Percentiles rank a stretch among this genome's conserved stretches.
phyloP scores from a whole-genome alignment of 2,113 vertebrate genomes.

The Seriola rivoliana region DNA sequence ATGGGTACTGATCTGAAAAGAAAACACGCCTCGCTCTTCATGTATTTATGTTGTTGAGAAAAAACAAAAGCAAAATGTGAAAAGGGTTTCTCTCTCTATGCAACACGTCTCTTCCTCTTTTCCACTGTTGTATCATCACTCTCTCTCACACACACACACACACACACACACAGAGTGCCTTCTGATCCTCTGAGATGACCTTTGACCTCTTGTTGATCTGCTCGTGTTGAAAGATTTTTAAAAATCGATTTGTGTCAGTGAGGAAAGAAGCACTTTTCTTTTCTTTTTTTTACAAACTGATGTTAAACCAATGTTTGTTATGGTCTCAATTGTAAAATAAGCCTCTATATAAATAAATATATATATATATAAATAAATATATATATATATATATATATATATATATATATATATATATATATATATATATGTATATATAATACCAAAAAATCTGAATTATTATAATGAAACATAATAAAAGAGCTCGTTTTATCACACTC shows the following conservation, averaged over 20 bases:
- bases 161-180: conserved; percentile 58
- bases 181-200: conserved; percentile 67
- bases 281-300: conserved; percentile 65
- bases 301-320: conserved; percentile 68
- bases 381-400: conserved; percentile 68
- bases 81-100: conserved; percentile 76
- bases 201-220: conserved; percentile 62
- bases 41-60: conserved; percentile 67
- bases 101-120: conserved; percentile 69
- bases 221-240: conserved; percentile 25
- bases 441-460: conserved; percentile 72
- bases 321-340: conserved; percentile 80
- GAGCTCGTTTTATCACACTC: conserved; percentile 71
- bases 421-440: conserved; percentile 67
- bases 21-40: conserved; percentile 41
- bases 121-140: conserved; percentile 42
- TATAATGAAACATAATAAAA: conserved; percentile 86
- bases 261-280: conserved; percentile 77
- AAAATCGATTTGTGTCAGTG: conserved; percentile 47
- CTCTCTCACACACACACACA: conserved; percentile 11
- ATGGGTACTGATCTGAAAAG: conserved; percentile 70
- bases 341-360: conserved; percentile 42
- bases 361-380: conserved; percentile 67
- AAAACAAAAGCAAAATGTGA: conserved; percentile 75
- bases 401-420: conserved; percentile 65